Evolutionary conservation across 2,797 vertebrate species (phyloP).

Genomic region (Jordanella pulchra): DNA sequence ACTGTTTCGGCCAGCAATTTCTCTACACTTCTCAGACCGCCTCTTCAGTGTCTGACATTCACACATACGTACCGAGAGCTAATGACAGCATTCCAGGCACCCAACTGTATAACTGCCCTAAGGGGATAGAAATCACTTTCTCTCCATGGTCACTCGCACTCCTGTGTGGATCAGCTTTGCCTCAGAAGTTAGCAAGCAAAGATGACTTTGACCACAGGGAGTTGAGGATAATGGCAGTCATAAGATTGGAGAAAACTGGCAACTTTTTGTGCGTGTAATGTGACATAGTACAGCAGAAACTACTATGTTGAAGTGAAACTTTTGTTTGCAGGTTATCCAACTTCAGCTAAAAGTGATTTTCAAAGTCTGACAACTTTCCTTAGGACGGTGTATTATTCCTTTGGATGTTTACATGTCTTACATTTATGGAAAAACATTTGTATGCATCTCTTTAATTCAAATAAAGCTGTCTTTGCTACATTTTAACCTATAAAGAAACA

Average conservation of each 20-base stretch:
- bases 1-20: conserved; percentile 74
- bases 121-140: conserved; percentile 49
- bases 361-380: background rate
- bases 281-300: background rate
- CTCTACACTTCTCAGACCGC: conserved; percentile 64
- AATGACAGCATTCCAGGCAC: conserved; percentile 64
- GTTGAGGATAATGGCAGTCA: conserved; percentile 52
- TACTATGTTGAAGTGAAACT: background rate
- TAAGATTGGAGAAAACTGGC: conserved; percentile 37
- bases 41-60: conserved; percentile 69
- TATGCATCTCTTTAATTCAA: background rate
- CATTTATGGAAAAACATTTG: background rate
- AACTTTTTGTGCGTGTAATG: conserved; percentile 12
- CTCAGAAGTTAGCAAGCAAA: conserved; percentile 57
- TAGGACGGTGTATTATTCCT: background rate
- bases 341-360: too few species aligned
- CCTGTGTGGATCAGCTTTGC: conserved; percentile 54
- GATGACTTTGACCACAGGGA: conserved; percentile 49
- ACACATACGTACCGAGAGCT: conserved; percentile 66
- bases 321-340: background rate
- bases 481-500: background rate
- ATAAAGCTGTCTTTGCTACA: background rate
- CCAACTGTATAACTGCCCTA: conserved; percentile 57
- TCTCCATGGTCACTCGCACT: conserved; percentile 41
- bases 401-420: background rate